Evolutionary conservation across 1,140 invertebrate genomes (phyloP).

Genomic region (Metopolophium dirhodum): DNA sequence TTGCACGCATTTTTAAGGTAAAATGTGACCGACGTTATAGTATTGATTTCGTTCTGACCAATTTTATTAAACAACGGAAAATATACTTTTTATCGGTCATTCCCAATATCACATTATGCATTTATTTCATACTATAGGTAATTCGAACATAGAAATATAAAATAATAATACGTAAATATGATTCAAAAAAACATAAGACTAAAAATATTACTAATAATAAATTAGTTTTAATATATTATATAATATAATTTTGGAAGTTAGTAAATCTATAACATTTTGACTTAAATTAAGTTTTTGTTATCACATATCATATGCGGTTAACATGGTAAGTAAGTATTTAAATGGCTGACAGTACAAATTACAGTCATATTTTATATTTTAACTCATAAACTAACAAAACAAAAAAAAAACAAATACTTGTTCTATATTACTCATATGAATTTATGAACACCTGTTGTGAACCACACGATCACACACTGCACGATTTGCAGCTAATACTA

Average conservation of each 20-base stretch:
- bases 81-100: not conserved
- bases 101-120: not conserved
- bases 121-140: not conserved
- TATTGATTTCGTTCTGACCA: not conserved
- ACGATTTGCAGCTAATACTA: not conserved
- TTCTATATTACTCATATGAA: not conserved
- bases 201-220: too few relatives aligned
- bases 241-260: not conserved
- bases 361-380: not conserved
- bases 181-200: not conserved
- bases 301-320: not conserved
- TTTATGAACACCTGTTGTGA: not conserved
- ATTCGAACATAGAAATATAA: not conserved
- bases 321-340: not conserved
- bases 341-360: not conserved
- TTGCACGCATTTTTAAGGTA: not conserved
- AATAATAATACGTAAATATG: not conserved
- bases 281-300: not conserved
- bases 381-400: not conserved
- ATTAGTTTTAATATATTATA: not conserved
- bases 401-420: too few relatives aligned
- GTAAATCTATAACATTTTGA: not conserved
- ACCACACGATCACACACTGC: not conserved
- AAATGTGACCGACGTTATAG: not conserved
- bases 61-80: conserved; percentile 4